Evolutionary conservation across 2,797 vertebrate genomes (phyloP), one percentile per base, ranked within the genome.

Genomic region (Takifugu ocellatus): DNA sequence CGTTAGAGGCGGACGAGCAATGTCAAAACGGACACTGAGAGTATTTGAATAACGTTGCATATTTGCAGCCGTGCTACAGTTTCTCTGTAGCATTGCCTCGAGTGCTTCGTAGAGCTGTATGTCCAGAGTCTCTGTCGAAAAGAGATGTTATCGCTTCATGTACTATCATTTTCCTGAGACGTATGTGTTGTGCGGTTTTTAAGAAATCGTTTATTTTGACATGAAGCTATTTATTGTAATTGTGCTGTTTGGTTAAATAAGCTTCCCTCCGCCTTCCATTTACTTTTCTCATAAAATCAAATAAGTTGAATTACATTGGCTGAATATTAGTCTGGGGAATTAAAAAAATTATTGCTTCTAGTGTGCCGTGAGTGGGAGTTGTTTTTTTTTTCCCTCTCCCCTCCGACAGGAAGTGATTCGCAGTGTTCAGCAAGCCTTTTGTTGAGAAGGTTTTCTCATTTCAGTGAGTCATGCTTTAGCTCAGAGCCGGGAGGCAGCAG

Each of bases 361-460:
- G 90, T 90, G 89, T 93, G 94, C 93, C 94, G 91, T 94, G 94
- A 94, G 95, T 94, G 94, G 94, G 95, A 95, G 94, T 87, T 91
- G n/a, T 48, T 21, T 47, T 47, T 24, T 93, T 89, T 74, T 84
- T 83, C 87, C 91, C 91, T 24, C 50, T 14, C 50, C 12, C 84
- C 87, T 91, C 87, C 92, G 93, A 94, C 95, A 96, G 95, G 96
- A 98, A 98, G 95, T 96, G 95, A 94, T 97, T 96, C 95, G 94
- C 93, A 92, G 95, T 92, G 92, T 94, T 96, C 94, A 95, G 94
- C 93, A 93, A 95, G 94, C 92, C 96, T 98, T 96, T 97, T 98
- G 95, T 97, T 95, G 94, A 93, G 94, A 94, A 96, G 95, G 94
- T 96, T 93, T 95, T 94, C 93, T 96, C 94, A 93, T 92, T 94